Base-by-base conservation (phyloP, 2,888 invertebrate species). In the Drosophila aldrichi region DNA sequence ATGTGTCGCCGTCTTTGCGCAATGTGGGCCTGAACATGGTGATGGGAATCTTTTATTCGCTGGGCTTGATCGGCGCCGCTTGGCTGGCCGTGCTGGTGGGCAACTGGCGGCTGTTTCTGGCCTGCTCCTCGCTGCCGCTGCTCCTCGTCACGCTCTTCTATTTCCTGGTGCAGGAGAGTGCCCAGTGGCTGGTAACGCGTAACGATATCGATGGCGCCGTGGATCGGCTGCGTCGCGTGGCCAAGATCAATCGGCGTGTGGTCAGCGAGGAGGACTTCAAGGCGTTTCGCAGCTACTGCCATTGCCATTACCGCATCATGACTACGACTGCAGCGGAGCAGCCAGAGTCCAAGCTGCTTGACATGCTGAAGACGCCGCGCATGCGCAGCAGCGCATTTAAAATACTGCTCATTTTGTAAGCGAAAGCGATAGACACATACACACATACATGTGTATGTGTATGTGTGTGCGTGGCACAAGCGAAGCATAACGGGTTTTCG, bases 371-470 rank as follows among this genome's bases (percentile, higher is more conserved):
- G 81, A 94, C 94, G 3, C 94, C 94, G 3, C 93, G 94, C 74
- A 88, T 94, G 68, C 91, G 94, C 57, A 92, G 92, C 65, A 94
- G 94, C 67, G 94, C 93, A 1, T 81, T 93, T 4, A 94, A 94
- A 68, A 91, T 95, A 55, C 92, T 94, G 67, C 93, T 94, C 67
- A 94, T 94, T 92, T 94, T 94, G 94, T 95, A 91, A 93, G 94
- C 89, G 1, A 18, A 9, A 10, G 94, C 89, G 1, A n/a, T 8
- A 10, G 18, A 44, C 3, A 2, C 3, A 1, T 1, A 5, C 25
- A 25, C 7, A 2, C 3, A 1, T 7, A 7, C 25, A 25, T 25
- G 0, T 6, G 22, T 3, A 25, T 25, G 0, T 6, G 22, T 3
- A 12, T 32, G 4, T 9, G 18, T 29, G 22, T 4, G 16, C 32